Evolutionary conservation across 2,888 invertebrate species (phyloP).

Genomic region (Yponomeuta plumbellus): DNA sequence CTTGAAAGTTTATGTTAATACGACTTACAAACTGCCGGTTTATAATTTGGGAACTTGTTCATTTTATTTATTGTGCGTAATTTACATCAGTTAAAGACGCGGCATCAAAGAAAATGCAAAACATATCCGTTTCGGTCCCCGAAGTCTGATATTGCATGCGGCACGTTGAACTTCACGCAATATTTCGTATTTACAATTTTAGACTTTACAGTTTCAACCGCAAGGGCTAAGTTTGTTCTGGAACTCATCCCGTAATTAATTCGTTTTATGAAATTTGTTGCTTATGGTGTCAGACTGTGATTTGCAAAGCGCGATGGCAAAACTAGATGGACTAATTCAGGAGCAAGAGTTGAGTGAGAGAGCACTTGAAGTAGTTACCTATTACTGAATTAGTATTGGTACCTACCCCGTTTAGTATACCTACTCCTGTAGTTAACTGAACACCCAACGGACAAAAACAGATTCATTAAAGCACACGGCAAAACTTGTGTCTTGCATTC

Average conservation of each 20-base stretch:
- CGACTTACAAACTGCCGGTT: background rate
- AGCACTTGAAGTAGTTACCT: no score
- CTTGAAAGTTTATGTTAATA: background rate
- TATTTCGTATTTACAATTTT: constrained; percentile 35
- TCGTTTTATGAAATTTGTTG: constrained; percentile 61
- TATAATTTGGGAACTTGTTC: constrained; percentile 1
- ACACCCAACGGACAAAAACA: background rate
- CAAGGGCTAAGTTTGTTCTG: constrained; percentile 47
- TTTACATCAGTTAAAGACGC: constrained; percentile 27
- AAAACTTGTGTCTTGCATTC: constrained; percentile 1
- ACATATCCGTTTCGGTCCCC: constrained; percentile 31
- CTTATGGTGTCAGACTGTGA: constrained; percentile 59
- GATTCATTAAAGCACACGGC: background rate
- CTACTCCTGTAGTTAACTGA: background rate
- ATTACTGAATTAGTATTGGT: no score
- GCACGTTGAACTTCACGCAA: constrained; percentile 45
- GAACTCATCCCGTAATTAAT: constrained; percentile 47
- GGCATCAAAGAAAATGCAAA: constrained; percentile 49
- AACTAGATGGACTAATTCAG: background rate
- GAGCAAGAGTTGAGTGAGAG: no score
- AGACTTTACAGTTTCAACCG: constrained; percentile 39
- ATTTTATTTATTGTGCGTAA: constrained; percentile 6
- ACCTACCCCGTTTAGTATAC: background rate
- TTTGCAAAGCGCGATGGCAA: constrained; percentile 49
- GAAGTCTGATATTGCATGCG: constrained; percentile 35